Base-by-base conservation (phyloP, 1,140 invertebrate species). In the Adelges cooleyi region DNA sequence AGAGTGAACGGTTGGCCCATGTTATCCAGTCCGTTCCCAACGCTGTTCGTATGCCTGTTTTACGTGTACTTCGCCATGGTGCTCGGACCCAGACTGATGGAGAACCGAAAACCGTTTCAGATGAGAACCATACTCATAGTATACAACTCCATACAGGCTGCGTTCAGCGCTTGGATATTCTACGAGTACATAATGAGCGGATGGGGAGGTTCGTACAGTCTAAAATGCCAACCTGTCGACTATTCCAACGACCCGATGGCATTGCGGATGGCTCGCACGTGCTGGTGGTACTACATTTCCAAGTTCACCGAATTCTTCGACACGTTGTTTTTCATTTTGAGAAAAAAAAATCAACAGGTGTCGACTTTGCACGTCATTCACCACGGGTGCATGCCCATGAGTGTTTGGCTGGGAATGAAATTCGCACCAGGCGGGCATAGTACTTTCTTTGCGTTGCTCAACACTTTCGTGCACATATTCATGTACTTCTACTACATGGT, bases 221-320 rank as follows among this genome's bases (percentile, higher is more conserved):
- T 92, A 74, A 83, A 83, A 69, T 98, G 93, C 79, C 92, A 97
- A 77, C 89, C 91, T 23, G 92, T 97, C 38, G 90, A 93, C 75
- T 96, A 95, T 74, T 89, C 89, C 1, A 80, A 84, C 65, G 88
- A 80, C 75, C 84, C 86, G 15, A 78, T 86, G 77, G 91, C 90
- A 18, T 78, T 94, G 73, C 83, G 90, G 77, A 95, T 95, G 89
- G 90, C 90, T 3, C 82, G 84, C 69, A 91, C 88, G 25, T 89
- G 92, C 73, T 97, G 92, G 91, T 95, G 91, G 92, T 98, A 96
- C 75, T 98, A 95, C 78, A 90, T 97, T 77, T 94, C 92, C 68
- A 98, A 97, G 78, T 93, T 93, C 76, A 89, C 93, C 65, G 94
- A 98, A 77, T 95, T 97, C 80, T 86, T 95, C 73, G 94, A 98